Base-by-base conservation (phyloP, 2,797 vertebrate species). In the Lithobates sylvaticus region DNA sequence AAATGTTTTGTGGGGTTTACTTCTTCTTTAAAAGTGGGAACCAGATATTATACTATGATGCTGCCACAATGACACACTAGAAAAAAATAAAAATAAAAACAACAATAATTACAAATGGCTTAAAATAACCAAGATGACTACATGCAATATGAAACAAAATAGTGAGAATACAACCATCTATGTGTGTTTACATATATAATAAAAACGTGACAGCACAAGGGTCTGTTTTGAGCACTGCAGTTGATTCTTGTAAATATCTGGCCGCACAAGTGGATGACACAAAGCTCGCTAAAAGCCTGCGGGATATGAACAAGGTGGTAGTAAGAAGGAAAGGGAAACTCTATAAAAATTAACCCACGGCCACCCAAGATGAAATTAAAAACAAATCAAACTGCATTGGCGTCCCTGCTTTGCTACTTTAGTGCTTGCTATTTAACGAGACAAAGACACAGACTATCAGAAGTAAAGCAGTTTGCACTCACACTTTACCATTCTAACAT, bases 321-420 rank as follows among this genome's bases (percentile, higher is more conserved):
- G 54, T 18, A 77, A 77, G 29, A 42, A 77, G 67, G 32, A 82
- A 83, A 79, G 61, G 64, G 36, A 79, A 77, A 26, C 34, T 15
- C 23, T 15, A 76, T 64, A 83, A 87, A 87, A 86, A 78, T 36
- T 32, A 64, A 32, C 29, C 10, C 21, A 26, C 21, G 74, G 78
- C 85, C 85, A 83, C 85, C 83, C 85, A 87, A 78, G 85, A 83
- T 44, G 85, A 87, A 83, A 39, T 78, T 78, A 82, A 67, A 87
- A 87, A 50, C 68, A 77, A 87, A 81, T 71, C 21, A 61, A 65
- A 64, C 39, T 15, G 15, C 26, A 12, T 15, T 67, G 27, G 54
- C 6, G 44, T 61, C 39, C 15, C 23, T 36, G 10, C 12, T 23
- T 70, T 81, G 15, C 26, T 34, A 80, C 47, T 80, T 50, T 15